Conservation (phyloP, 2,888 invertebrate genomes). For the Biston betularia region DNA sequence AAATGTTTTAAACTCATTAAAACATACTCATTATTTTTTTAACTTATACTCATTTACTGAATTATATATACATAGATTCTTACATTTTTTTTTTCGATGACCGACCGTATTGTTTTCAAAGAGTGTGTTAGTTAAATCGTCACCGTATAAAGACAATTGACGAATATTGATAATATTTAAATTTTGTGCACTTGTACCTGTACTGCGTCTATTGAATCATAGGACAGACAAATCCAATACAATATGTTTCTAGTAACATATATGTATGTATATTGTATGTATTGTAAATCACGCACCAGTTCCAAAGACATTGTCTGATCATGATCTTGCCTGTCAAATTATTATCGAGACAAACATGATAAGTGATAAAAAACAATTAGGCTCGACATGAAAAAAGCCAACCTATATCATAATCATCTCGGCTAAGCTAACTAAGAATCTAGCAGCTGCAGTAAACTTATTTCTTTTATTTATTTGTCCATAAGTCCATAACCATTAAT, state of each 20-base stretch:
- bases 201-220: not conserved
- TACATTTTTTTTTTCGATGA: not conserved
- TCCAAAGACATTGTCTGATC: conserved; percentile 1
- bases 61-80: not conserved
- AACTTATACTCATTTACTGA: not conserved
- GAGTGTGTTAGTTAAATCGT: not conserved
- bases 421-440: no score
- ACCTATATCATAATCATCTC: not conserved
- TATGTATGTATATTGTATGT: not conserved
- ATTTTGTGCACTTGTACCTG: not conserved
- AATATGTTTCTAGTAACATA: no score
- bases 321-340: not conserved
- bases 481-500: no score
- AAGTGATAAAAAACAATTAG: conserved; percentile 2
- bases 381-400: not conserved
- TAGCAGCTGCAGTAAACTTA: no score
- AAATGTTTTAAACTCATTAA: no score
- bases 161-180: not conserved
- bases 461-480: no score
- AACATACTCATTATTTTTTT: no score
- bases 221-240: not conserved
- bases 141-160: not conserved
- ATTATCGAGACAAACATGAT: not conserved
- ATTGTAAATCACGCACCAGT: not conserved
- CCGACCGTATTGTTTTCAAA: not conserved